phyloP scores from a whole-genome alignment of 2,888 invertebrate genomes.

The Hirtodrosophila duncani region DNA sequence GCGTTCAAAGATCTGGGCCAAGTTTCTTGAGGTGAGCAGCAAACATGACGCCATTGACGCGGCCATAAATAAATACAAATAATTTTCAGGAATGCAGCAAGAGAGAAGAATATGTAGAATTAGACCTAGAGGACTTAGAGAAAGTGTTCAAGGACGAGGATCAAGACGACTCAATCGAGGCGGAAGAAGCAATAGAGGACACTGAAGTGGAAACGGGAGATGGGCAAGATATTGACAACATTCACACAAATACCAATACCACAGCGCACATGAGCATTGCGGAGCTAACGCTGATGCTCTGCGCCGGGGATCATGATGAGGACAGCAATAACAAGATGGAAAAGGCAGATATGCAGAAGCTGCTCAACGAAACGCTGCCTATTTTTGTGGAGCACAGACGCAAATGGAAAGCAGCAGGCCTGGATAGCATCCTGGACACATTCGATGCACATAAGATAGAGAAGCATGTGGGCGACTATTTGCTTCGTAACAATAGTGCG shows the following conservation, averaged over 20 bases:
- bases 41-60: too few relatives aligned
- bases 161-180: background rate
- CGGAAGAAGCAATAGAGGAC: conserved; percentile 38
- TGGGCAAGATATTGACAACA: conserved; percentile 16
- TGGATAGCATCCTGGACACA: conserved; percentile 67
- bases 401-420: conserved; percentile 67
- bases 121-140: conserved; percentile 20
- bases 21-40: conserved; percentile 52
- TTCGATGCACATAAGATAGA: conserved; percentile 72
- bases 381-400: conserved; percentile 67
- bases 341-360: conserved; percentile 32
- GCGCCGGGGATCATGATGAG: conserved; percentile 23
- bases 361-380: conserved; percentile 70
- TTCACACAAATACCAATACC: too few relatives aligned
- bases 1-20: conserved; percentile 71
- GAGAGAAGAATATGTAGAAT: conserved; percentile 25
- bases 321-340: conserved; percentile 32
- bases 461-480: conserved; percentile 71
- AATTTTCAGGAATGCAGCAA: background rate
- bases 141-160: conserved; percentile 26
- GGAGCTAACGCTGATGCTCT: conserved; percentile 44
- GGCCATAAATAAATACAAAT: too few relatives aligned
- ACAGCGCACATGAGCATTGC: conserved; percentile 36
- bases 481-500: conserved; percentile 60
- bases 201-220: conserved; percentile 10